Percentiles rank a stretch among this genome's conserved stretches.
phyloP scores from a whole-genome alignment of 2,888 invertebrate species.

The Choristoneura rosaceana region DNA sequence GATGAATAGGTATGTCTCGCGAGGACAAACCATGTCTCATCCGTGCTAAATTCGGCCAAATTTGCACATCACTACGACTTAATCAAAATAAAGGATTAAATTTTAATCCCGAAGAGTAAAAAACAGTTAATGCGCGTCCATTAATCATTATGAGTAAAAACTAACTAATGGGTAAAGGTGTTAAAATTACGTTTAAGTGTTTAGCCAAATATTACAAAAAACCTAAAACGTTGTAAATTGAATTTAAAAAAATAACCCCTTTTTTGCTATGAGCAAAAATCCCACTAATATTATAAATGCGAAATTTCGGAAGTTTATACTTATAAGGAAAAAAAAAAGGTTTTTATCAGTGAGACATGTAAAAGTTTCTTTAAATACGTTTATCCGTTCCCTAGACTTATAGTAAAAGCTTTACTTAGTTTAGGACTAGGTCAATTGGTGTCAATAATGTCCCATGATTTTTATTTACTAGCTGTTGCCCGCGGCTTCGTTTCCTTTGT shows the following conservation, averaged over 20 bases:
- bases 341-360: too few species aligned
- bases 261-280: not conserved
- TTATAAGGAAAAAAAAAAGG: too few species aligned
- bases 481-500: too few species aligned
- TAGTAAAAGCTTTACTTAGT: too few species aligned
- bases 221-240: not conserved
- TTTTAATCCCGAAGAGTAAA: slow-evolving; percentile 26
- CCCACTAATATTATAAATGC: too few species aligned
- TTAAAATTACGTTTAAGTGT: slow-evolving; percentile 29
- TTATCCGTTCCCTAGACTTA: too few species aligned
- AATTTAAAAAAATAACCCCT: not conserved
- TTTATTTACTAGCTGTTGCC: too few species aligned
- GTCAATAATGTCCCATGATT: too few species aligned
- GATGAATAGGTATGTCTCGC: too few species aligned
- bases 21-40: not conserved
- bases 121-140: slow-evolving; percentile 27
- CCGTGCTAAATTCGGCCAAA: not conserved
- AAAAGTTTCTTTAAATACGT: too few species aligned
- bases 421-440: too few species aligned
- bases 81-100: slow-evolving; percentile 36
- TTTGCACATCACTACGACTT: slow-evolving; percentile 17
- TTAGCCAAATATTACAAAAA: slow-evolving; percentile 22
- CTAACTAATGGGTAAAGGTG: slow-evolving; percentile 6
- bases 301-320: too few species aligned
- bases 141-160: slow-evolving; percentile 35